Evolutionary conservation across 37 sponge, comb jelly and placozoan genomes (phyloP).

Genomic region (Haliclona indistincta): DNA sequence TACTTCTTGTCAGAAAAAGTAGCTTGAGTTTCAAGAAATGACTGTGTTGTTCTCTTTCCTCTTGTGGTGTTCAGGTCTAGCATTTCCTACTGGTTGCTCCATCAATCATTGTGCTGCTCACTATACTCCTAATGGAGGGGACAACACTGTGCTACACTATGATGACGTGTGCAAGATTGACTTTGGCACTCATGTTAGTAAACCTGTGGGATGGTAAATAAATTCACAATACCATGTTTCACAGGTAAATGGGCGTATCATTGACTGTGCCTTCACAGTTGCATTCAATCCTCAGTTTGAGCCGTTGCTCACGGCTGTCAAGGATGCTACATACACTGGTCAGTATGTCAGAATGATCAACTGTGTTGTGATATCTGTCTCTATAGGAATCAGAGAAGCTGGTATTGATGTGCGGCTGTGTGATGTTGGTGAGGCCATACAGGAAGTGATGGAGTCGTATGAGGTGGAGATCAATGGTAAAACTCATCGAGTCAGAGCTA

Average conservation of each 20-base stretch:
- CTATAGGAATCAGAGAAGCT: constrained; percentile 72
- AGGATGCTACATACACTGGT: constrained; percentile 95
- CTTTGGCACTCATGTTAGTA: constrained; percentile 94
- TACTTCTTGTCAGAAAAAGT: too few relatives aligned
- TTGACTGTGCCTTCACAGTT: constrained; percentile 99
- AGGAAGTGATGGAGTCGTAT: constrained; percentile 98
- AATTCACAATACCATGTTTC: background rate
- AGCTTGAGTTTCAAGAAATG: too few relatives aligned
- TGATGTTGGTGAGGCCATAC: constrained; percentile 95
- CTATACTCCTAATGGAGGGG: constrained; percentile 99
- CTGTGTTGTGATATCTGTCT: constrained; percentile 5
- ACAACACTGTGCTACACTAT: constrained; percentile 90
- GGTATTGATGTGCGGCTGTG: constrained; percentile 96
- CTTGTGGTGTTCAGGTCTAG: constrained; percentile 59
- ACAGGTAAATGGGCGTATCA: constrained; percentile 90
- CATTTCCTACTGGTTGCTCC: constrained; percentile 98
- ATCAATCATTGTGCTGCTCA: constrained; percentile 99
- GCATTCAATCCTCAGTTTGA: constrained; percentile 95
- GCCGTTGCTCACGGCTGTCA: constrained; percentile 85
- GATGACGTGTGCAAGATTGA: constrained; percentile 99
- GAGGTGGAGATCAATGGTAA: constrained; percentile 97
- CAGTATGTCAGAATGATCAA: background rate
- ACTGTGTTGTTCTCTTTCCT: background rate
- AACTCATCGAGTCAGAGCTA: constrained; percentile 66
- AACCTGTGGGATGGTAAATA: background rate